These are phyloP conservation scores for Dicyrtoma fusca DNA, from an alignment of 2,888 invertebrate species.

Conservation along the genomic window DNA sequence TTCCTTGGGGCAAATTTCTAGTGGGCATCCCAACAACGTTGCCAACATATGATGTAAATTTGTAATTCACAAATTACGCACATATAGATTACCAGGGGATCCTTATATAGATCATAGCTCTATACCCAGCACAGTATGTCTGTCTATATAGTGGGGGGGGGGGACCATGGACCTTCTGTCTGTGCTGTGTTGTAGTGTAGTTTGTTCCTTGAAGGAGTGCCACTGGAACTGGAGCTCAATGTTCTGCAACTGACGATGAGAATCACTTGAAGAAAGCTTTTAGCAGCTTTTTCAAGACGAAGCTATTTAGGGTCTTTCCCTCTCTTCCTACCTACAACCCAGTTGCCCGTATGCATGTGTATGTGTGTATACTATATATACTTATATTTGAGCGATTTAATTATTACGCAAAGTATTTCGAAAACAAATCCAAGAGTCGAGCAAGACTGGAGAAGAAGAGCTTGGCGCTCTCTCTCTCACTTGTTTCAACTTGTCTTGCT, in stretches of 20 bases:
- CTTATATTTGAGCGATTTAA: not conserved
- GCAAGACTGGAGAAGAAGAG: not conserved
- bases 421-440: conserved; percentile 9
- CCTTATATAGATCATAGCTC: not conserved
- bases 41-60: not conserved
- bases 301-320: conserved; percentile 3
- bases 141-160: not conserved
- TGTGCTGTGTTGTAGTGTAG: not conserved
- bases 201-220: not conserved
- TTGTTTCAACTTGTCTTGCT: too few species aligned
- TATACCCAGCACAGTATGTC: too few species aligned
- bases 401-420: conserved; percentile 17
- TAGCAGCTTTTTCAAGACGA: conserved; percentile 14
- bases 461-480: not conserved
- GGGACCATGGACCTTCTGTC: too few species aligned
- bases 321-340: not conserved
- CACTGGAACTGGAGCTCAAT: not conserved
- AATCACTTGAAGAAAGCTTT: conserved; percentile 23
- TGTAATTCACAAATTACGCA: too few species aligned
- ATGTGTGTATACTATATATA: not conserved
- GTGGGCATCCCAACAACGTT: too few species aligned
- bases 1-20: conserved; percentile 11
- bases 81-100: not conserved
- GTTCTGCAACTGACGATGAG: too few species aligned
- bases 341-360: not conserved